A percentile compares a stretch with the other conserved stretches of the same genome.
These are phyloP conservation scores for Lepidochitona cinerea DNA, from an alignment of 2,888 invertebrate species.

Conservation along the genomic window DNA sequence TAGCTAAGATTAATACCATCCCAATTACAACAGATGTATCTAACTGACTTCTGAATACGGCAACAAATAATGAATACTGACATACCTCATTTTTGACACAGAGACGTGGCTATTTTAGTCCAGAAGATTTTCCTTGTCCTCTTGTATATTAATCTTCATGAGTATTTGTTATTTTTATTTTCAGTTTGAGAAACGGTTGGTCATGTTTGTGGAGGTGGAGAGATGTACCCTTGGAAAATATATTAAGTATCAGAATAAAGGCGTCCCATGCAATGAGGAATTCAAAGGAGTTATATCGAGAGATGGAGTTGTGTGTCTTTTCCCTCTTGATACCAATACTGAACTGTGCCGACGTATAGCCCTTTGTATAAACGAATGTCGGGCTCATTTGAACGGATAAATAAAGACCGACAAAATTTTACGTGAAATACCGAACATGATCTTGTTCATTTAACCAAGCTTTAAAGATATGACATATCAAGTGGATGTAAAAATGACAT, in stretches of 20 bases:
- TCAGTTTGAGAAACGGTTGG: conserved; percentile 35
- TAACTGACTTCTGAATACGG: too few relatives aligned
- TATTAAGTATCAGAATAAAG: conserved; percentile 34
- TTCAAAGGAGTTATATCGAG: conserved; percentile 56
- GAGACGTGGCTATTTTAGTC: too few relatives aligned
- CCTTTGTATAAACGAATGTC: conserved; percentile 28
- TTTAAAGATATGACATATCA: too few relatives aligned
- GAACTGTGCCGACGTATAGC: conserved; percentile 50
- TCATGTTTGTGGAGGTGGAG: conserved; percentile 48
- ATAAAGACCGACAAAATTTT: background rate
- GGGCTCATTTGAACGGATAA: background rate
- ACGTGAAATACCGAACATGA: too few relatives aligned
- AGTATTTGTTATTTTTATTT: background rate
- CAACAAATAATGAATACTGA: too few relatives aligned
- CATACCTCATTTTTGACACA: too few relatives aligned
- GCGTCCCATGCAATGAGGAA: conserved; percentile 24
- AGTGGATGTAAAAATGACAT: too few relatives aligned
- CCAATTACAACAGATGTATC: too few relatives aligned
- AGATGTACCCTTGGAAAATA: conserved; percentile 47
- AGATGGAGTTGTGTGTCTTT: conserved; percentile 64
- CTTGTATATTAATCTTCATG: too few relatives aligned
- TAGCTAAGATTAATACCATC: too few relatives aligned
- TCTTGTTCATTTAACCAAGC: too few relatives aligned
- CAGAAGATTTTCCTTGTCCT: too few relatives aligned
- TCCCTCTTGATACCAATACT: conserved; percentile 46